Evolutionary conservation across 2,113 vertebrate genomes (phyloP), one percentile per base, ranked within the genome.

Genomic region (Eublepharis macularius): DNA sequence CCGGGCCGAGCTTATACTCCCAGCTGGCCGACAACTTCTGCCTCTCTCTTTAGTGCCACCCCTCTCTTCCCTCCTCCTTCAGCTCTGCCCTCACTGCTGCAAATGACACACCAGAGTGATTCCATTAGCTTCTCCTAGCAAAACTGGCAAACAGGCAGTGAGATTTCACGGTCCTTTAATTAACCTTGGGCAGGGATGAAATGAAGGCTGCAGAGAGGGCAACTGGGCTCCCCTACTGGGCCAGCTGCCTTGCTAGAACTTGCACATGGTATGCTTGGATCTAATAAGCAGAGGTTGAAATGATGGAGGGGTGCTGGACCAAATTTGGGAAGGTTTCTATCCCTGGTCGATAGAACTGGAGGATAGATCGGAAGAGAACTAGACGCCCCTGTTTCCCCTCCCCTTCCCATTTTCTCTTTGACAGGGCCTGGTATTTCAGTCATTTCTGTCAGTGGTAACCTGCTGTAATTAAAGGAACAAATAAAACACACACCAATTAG

Each of bases 131-230:
- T 86, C 77, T 74, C 77, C 84, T 57, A 74, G 77, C 49, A 80
- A 86, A 86, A 51, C 13, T 74, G 77, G 77, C 76, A 86, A 86
- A 86, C 77, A n/a, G 77, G 68, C 80, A 86, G 84, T 80, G 77
- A 86, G 77, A 86, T 86, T 86, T 86, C 69, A 74, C 73, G 77
- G 84, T 80, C 76, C 84, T 86, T 86, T 86, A 86, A 86, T 86
- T 86, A 86, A 80, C 84, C 84, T 68, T 45, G 26, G 77, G 76
- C 84, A 86, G 51, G 69, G 41, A 85, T 80, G 76, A 72, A 80
- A 80, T 73, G 76, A 80, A 80, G 76, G 69, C 68, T 3, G 43
- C 76, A 36, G 84, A 70, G 84, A 85, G 69, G 51, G 76, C 76
- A 80, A 32, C 80, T 47, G 26, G 32, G 24, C 77, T 86, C 69